Conservation (phyloP, 1,140 invertebrate species). For the Penaeus vannamei region DNA sequence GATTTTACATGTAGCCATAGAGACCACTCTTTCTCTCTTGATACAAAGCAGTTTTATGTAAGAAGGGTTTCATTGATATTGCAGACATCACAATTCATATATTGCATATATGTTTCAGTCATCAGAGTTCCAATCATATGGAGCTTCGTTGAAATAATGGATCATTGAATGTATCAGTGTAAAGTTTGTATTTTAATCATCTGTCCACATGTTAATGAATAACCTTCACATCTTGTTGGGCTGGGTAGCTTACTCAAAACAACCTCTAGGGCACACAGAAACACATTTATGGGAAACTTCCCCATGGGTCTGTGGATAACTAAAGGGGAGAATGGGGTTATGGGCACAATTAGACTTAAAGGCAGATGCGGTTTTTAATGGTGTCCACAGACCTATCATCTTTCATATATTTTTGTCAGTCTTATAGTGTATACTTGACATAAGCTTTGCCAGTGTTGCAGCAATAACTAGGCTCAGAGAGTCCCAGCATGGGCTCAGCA, state of each 20-base stretch:
- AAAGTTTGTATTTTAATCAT: not conserved
- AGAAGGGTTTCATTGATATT: too few relatives aligned
- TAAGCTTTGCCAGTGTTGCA: conserved; percentile 64
- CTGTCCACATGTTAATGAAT: not conserved
- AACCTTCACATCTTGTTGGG: conserved; percentile 57
- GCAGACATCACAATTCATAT: too few relatives aligned
- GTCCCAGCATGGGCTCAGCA: conserved; percentile 61
- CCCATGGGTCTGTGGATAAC: conserved; percentile 56
- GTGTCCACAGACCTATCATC: conserved; percentile 50
- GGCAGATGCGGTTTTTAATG: conserved; percentile 24
- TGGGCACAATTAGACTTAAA: conserved; percentile 38
- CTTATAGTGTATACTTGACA: conserved; percentile 56
- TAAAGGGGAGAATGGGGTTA: conserved; percentile 30
- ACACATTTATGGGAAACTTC: conserved; percentile 55
- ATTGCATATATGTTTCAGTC: too few relatives aligned
- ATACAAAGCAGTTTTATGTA: too few relatives aligned
- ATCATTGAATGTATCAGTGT: not conserved
- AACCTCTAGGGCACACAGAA: conserved; percentile 62
- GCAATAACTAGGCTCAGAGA: conserved; percentile 63
- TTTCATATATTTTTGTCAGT: conserved; percentile 60
- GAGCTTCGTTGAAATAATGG: not conserved
- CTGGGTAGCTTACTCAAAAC: conserved; percentile 53
- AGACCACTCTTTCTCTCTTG: too few relatives aligned
- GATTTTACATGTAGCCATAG: too few relatives aligned
- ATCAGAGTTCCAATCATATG: too few relatives aligned